These are phyloP conservation scores for Myoxocephalus aenaeus DNA, from an alignment of 2,797 vertebrate genomes.

Conservation along the genomic window DNA sequence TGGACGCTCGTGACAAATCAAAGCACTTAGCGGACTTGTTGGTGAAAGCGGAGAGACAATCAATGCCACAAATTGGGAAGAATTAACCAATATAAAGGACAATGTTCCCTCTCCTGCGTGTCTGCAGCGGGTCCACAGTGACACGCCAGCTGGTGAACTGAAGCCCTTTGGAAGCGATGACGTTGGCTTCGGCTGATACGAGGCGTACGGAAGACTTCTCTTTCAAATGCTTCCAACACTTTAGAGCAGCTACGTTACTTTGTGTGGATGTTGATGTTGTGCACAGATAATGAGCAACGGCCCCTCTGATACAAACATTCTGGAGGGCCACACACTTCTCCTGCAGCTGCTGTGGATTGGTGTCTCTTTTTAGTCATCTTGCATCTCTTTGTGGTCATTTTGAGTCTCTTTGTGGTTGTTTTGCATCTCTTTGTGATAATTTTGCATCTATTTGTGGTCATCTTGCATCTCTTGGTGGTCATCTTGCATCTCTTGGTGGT, in stretches of 20 bases:
- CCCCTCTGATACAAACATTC: background rate
- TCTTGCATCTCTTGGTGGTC: too few species aligned
- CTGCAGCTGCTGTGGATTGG: background rate
- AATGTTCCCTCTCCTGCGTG: constrained; percentile 43
- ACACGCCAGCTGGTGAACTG: constrained; percentile 25
- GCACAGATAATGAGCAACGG: background rate
- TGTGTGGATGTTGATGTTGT: background rate
- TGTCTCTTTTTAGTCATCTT: background rate
- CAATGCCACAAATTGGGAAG: constrained; percentile 63
- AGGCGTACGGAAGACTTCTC: constrained; percentile 1
- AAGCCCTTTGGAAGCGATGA: constrained; percentile 41
- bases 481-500: too few species aligned
- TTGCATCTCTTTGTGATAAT: too few species aligned
- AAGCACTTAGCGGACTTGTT: constrained; percentile 50
- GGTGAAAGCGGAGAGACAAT: constrained; percentile 42
- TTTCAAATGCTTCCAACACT: background rate
- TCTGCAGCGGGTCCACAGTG: too few species aligned
- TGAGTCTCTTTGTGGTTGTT: too few species aligned
- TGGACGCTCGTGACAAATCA: constrained; percentile 52
- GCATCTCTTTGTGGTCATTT: background rate
- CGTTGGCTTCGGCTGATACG: constrained; percentile 17
- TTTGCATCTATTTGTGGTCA: too few species aligned
- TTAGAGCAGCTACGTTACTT: background rate
- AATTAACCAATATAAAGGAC: constrained; percentile 54
- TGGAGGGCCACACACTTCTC: too few species aligned